These are phyloP conservation scores for Rachycentron canadum DNA, from an alignment of 2,797 vertebrate species.

Conservation along the genomic window DNA sequence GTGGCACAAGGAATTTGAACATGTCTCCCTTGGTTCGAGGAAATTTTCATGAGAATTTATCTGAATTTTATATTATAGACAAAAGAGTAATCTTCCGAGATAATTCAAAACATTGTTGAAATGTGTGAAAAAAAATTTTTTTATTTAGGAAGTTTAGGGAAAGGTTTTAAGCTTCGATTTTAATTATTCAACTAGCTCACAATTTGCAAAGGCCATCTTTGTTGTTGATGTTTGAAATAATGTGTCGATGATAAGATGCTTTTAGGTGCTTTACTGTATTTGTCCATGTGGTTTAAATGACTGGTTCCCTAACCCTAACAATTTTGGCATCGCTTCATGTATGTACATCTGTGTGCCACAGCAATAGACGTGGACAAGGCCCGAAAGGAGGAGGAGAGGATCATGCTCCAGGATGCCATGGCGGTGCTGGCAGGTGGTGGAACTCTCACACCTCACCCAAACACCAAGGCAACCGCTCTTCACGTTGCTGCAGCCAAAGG, in stretches of 20 bases:
- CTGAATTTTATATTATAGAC: background rate
- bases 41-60: background rate
- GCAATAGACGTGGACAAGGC: constrained; percentile 89
- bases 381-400: constrained; percentile 87
- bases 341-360: constrained; percentile 50
- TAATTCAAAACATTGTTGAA: too few species aligned
- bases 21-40: background rate
- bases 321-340: background rate
- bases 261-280: background rate
- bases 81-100: background rate
- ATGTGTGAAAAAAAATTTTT: too few species aligned
- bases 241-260: background rate
- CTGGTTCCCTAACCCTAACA: background rate
- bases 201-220: background rate
- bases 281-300: constrained; percentile 10
- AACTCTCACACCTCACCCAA: constrained; percentile 84
- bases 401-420: constrained; percentile 88
- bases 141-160: too few species aligned
- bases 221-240: background rate
- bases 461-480: constrained; percentile 88
- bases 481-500: constrained; percentile 90
- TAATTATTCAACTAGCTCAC: background rate
- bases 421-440: constrained; percentile 79
- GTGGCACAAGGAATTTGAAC: background rate
- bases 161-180: too few species aligned